Evolutionary conservation across 1,140 invertebrate species (phyloP), one percentile per base, ranked within the genome.

Genomic region (Hycleus phaleratus): DNA sequence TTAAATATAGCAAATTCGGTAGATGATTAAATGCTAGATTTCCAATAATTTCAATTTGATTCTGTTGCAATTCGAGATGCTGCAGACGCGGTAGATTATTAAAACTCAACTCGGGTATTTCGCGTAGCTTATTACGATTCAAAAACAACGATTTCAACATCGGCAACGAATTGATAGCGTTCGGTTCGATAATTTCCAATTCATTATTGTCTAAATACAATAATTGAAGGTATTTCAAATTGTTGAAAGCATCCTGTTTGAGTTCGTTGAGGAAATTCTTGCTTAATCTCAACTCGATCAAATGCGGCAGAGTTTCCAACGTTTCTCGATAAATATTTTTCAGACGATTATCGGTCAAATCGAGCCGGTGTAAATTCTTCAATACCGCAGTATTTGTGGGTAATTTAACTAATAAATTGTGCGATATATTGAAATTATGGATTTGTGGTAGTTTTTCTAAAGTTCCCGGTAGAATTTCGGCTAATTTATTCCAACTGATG

Each of bases 131-230:
- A 73, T 91, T 92, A 60, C 84, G 83, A 44, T 86, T 85, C 48
- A 95, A 73, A 56, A 88, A 84, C 25, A 95, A 71, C 38, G 87
- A 83, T 61, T 86, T 82, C 7, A 97, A 74, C 56, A 86, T 85
- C 0, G 86, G 85, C 40, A 97, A 73, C 56, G 82, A 82, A 58
- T 81, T 78, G 4, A 97, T 81, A 0, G 90, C 84, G 61, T 90
- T 86, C 1, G 84, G 78, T 67, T 90, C 85, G 39, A 95, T 81
- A 10, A 84, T 77, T 66, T 84, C 81, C 3, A 95, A 77, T 68
- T 92, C 84, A 70, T 95, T 95, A 61, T 84, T 85, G 49, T 90
- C 86, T 52, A 94, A 75, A 75, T 91, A 85, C 4, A 92, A 79
- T 43, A 84, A 78, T 62, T 82, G 81, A 8, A 94, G 72, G 49